Evolutionary conservation across 2,888 invertebrate genomes (phyloP).

Genomic region (Tinea pellionella): DNA sequence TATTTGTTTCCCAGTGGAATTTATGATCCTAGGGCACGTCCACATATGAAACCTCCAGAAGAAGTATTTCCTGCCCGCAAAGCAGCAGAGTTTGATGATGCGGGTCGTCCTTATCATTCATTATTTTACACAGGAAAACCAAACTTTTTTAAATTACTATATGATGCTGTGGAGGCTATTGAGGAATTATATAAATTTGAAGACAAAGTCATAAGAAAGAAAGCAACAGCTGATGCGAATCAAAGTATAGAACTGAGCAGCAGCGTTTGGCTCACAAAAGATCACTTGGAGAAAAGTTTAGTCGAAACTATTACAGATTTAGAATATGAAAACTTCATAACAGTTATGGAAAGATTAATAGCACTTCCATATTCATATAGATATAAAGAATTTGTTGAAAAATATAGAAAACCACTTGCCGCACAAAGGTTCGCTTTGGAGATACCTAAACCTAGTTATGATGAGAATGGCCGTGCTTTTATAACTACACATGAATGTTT

Average conservation of each 20-base stretch:
- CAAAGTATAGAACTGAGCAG: slow-evolving; percentile 51
- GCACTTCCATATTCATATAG: slow-evolving; percentile 78
- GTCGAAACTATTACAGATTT: slow-evolving; percentile 76
- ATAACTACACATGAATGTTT: slow-evolving; percentile 79
- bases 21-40: slow-evolving; percentile 85
- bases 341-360: slow-evolving; percentile 77
- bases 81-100: slow-evolving; percentile 90
- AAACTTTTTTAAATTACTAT: slow-evolving; percentile 84
- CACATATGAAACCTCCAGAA: slow-evolving; percentile 90
- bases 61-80: slow-evolving; percentile 86
- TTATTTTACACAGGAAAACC: slow-evolving; percentile 93
- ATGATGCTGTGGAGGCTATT: slow-evolving; percentile 80
- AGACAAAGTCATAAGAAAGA: slow-evolving; percentile 75
- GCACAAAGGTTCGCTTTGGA: slow-evolving; percentile 69
- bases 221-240: slow-evolving; percentile 70
- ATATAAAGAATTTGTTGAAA: slow-evolving; percentile 78
- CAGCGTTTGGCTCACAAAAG: slow-evolving; percentile 73
- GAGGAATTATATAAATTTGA: slow-evolving; percentile 76
- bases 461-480: slow-evolving; percentile 77
- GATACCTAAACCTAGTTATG: slow-evolving; percentile 76
- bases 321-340: slow-evolving; percentile 79
- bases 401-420: slow-evolving; percentile 73
- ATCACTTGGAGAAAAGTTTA: slow-evolving; percentile 71
- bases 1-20: slow-evolving; percentile 98
- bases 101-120: slow-evolving; percentile 90